Evolutionary conservation across 2,797 vertebrate genomes (phyloP), one percentile per base, ranked within the genome.

Genomic region (Scolopax bukidnonensis): DNA sequence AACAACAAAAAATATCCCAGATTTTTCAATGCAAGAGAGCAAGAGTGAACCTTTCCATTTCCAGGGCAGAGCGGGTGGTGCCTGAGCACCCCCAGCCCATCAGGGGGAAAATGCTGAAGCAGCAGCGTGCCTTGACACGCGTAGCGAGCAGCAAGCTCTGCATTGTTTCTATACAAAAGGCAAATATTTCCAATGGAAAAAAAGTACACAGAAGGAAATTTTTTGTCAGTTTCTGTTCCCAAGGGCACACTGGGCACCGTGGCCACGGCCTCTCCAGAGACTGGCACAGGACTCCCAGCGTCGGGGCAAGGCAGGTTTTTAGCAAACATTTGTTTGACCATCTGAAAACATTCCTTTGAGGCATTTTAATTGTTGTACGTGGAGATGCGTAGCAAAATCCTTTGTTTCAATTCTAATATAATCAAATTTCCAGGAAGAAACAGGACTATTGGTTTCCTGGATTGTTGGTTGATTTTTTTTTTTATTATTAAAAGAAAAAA

Each of bases 161-260:
- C 60, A 3, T 6, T 10, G 23, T 7, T 33, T 36, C 38, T 19
- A 8, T 6, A 40, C 5, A 24, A 36, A 82, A 77, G 36, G 11
- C 53, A 71, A 79, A 45, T 11, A 33, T 65, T 87, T 65, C 10
- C 16, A 12, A 18, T 2, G 15, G 4, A 41, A 41, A 41, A 41
- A 41, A 41, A 8, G 64, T 16, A 50, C 64, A 9, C 68, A 57
- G 76, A 41, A 48, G 25, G 83, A 73, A 30, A n/a, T 57, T n/a
- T 43, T 69, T 4, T 3, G 11, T 51, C 56, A 51, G 32, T 21
- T 68, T 50, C 51, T 69, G 4, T 41, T 67, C 47, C 17, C 68
- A 53, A 30, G 63, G 33, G 12, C 45, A 33, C 0, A 4, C 25
- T 2, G 8, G 30, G 43, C 25, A 32, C 50, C 2, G 6, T 0